Evolutionary conservation across 2,113 vertebrate species (phyloP).

Genomic region (Pungitius pungitius): DNA sequence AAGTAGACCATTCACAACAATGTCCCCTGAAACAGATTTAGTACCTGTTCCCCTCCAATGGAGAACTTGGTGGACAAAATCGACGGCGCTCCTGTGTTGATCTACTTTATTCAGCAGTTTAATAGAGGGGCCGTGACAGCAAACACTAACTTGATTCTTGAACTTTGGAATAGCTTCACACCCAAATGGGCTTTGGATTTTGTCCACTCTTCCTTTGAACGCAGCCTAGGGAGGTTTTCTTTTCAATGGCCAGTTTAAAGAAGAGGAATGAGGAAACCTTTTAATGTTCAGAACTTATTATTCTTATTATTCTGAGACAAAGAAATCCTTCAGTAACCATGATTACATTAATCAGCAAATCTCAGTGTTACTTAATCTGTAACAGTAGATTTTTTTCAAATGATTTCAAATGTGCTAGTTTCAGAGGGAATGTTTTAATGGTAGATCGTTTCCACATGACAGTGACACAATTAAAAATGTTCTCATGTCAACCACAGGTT

Average conservation of each 20-base stretch:
- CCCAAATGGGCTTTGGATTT: not conserved
- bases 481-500: slow-evolving; percentile 67
- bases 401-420: slow-evolving; percentile 38
- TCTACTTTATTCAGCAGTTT: not conserved
- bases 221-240: not conserved
- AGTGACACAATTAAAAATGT: slow-evolving; percentile 78
- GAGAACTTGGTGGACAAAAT: not conserved
- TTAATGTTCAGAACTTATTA: not conserved
- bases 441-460: slow-evolving; percentile 82
- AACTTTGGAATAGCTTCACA: not conserved
- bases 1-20: not conserved
- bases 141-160: not conserved
- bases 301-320: not conserved
- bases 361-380: not conserved
- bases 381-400: slow-evolving; percentile 18
- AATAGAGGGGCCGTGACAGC: not conserved
- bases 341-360: not conserved
- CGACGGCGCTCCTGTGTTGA: not conserved
- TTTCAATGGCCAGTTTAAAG: not conserved
- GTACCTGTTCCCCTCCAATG: not conserved
- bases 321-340: not conserved
- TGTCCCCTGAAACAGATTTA: too few species aligned
- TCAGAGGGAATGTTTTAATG: slow-evolving; percentile 87
- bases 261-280: not conserved
- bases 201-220: not conserved